phyloP scores from a whole-genome alignment of 2,888 invertebrate species.

The Hyposoter didymator region DNA sequence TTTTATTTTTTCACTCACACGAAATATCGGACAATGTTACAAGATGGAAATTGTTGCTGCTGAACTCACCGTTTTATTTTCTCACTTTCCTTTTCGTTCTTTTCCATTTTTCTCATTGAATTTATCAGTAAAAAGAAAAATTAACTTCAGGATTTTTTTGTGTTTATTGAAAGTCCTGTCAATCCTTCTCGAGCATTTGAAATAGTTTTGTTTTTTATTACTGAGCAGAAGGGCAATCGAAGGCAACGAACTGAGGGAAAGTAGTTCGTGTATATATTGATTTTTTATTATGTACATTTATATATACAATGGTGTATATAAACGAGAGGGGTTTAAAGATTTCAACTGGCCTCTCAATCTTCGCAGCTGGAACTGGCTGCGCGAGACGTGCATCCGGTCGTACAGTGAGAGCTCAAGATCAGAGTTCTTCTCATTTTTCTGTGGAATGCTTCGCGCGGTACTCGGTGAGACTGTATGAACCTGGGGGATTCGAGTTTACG shows the following conservation, averaged over 20 bases:
- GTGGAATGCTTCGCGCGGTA: constrained; percentile 7
- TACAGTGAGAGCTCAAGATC: constrained; percentile 14
- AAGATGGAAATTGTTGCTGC: too few species aligned
- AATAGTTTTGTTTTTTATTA: not conserved
- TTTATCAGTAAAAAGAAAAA: not conserved
- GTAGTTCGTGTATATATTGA: not conserved
- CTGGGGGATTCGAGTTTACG: constrained; percentile 38
- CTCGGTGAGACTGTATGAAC: constrained; percentile 23
- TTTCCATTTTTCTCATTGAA: too few species aligned
- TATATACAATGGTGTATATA: constrained; percentile 15
- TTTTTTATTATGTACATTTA: not conserved
- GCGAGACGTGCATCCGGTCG: constrained; percentile 57
- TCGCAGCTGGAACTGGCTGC: constrained; percentile 31
- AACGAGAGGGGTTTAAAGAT: constrained; percentile 8
- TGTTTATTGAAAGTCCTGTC: not conserved
- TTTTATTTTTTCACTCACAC: too few species aligned
- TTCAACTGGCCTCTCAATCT: constrained; percentile 23
- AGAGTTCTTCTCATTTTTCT: constrained; percentile 33
- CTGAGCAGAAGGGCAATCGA: not conserved
- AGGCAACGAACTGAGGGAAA: not conserved
- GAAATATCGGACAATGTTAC: too few species aligned
- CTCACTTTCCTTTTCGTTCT: too few species aligned
- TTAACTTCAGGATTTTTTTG: not conserved
- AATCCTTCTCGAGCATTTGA: not conserved
- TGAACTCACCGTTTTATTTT: too few species aligned